Conservation (phyloP, 2,797 vertebrate genomes). For the Bradypus variegatus region DNA sequence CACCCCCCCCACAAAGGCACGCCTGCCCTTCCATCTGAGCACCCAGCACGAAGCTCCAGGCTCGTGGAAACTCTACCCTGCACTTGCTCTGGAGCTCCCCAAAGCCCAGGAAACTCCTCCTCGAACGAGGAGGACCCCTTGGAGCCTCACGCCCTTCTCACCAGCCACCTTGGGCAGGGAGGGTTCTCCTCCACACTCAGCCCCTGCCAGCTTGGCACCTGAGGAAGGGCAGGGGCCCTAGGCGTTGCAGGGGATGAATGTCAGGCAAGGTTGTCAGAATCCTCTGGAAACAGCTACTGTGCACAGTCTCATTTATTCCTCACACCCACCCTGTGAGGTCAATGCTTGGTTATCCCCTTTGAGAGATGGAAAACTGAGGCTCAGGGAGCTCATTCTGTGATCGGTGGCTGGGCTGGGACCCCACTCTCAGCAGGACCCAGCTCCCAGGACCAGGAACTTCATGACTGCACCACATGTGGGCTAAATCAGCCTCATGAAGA, state of each 20-base stretch:
- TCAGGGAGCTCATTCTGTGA: not conserved
- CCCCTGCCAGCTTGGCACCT: not conserved
- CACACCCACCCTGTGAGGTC: not conserved
- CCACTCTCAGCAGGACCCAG: not conserved
- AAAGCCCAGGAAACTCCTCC: not conserved
- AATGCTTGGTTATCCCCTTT: not conserved
- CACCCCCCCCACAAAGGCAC: rapidly evolving
- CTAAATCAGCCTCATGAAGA: not conserved
- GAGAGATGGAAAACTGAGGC: not conserved
- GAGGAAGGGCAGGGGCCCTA: not conserved
- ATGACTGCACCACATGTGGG: not conserved
- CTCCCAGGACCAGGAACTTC: not conserved
- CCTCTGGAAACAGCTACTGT: not conserved
- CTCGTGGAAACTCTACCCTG: not conserved
- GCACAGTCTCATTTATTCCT: not conserved
- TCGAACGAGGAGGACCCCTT: not conserved
- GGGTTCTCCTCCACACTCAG: not conserved
- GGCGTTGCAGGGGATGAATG: too few relatives aligned
- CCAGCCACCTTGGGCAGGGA: too few relatives aligned
- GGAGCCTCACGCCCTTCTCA: not conserved
- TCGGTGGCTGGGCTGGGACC: not conserved
- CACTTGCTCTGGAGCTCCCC: not conserved
- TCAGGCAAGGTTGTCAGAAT: not conserved
- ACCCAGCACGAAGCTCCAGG: not conserved
- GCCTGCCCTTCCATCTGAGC: not conserved